A percentile compares a stretch with the other conserved stretches of the same genome.
Evolutionary conservation across 1,140 invertebrate genomes (phyloP).

Genomic region (Ceratitis capitata): DNA sequence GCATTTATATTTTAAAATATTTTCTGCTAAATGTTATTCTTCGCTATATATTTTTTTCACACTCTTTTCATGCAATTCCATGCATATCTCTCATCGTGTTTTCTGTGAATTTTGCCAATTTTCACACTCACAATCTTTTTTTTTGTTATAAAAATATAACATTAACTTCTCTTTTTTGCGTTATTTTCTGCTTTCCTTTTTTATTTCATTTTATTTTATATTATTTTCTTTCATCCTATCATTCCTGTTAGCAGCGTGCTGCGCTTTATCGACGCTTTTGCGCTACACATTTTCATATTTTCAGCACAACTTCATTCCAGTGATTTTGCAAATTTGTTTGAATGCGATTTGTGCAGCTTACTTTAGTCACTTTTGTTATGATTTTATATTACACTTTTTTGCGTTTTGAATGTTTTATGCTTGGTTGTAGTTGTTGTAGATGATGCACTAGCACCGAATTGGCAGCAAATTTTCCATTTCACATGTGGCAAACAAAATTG

Average conservation of each 20-base stretch:
- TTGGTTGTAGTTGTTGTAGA: background rate
- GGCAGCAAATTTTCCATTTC: conserved; percentile 22
- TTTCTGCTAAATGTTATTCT: too few relatives aligned
- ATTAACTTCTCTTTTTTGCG: background rate
- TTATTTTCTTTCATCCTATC: background rate
- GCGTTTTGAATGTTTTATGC: too few relatives aligned
- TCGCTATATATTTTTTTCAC: too few relatives aligned
- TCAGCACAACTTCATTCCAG: conserved; percentile 1
- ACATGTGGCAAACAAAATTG: background rate
- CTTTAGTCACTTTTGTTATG: background rate
- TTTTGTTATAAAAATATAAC: background rate
- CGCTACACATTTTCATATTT: conserved; percentile 27
- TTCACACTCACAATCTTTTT: background rate
- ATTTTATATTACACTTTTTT: too few relatives aligned
- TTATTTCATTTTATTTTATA: background rate
- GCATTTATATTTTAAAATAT: background rate
- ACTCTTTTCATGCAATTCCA: background rate
- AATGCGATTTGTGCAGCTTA: conserved; percentile 32
- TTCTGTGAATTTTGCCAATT: conserved; percentile 17
- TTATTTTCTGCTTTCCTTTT: background rate
- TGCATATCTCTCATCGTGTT: background rate
- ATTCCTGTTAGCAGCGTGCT: too few relatives aligned
- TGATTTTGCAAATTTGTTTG: conserved; percentile 28
- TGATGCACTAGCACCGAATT: background rate
- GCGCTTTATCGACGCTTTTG: background rate